Evolutionary conservation across 2,888 invertebrate species (phyloP), one percentile per base, ranked within the genome.

Genomic region (Dioctria rufipes): DNA sequence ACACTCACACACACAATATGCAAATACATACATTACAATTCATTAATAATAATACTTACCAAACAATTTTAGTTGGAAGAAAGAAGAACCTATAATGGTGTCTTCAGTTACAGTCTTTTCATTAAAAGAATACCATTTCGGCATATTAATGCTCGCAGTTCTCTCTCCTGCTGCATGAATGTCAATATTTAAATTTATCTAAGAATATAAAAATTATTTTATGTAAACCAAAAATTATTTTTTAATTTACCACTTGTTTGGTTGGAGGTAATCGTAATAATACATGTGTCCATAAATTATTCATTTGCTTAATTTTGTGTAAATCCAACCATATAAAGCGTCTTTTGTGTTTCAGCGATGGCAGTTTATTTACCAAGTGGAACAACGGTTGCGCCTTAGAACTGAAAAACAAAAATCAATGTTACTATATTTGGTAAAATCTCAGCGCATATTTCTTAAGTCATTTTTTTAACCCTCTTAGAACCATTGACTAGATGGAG

Each of bases 231-330:
- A 51, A 84, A 39, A 86, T 81, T 65, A 78, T 81, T 77, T 58
- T 43, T 46, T 69, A 8, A 89, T 90, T 87, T 89, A 92, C 92
- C 85, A 91, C 90, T 87, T 92, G 92, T 84, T 88, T 90, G 11
- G 92, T 92, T 8, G 93, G 92, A 42, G 92, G 90, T 40, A 95
- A 91, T 86, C 92, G 92, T 40, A 96, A 90, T 8, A 95, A 87
- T 4, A 96, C 89, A 86, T 96, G 95, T 0, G 94, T 92, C 90
- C 93, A 92, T 46, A 90, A 89, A 0, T 90, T 90, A 82, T 92
- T 88, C 2, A 88, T 88, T 77, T 91, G 89, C 83, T 90, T 91
- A 6, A 95, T 85, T 81, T 91, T 90, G 58, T 92, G 91, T 66
- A 95, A 87, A 85, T 94, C 90, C 3, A 96, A 87, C 0, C 90